Conservation (phyloP, 2,113 vertebrate species). For the Scomber scombrus region DNA sequence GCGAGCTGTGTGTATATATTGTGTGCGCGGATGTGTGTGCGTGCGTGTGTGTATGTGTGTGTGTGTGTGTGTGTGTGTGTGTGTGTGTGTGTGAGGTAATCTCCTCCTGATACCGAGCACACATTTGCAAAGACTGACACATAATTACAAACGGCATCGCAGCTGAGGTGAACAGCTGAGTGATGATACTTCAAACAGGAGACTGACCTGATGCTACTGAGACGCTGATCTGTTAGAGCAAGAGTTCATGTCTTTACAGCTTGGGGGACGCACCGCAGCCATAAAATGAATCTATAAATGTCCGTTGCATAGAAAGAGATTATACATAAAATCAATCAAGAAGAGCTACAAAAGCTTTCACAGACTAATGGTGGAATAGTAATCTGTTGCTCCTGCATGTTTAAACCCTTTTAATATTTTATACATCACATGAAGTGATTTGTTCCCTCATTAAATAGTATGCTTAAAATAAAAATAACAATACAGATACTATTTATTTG, state of each 20-base stretch:
- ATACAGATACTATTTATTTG: too few species aligned
- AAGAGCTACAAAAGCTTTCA: background rate
- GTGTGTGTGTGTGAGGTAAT: slow-evolving; percentile 26
- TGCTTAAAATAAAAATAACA: too few species aligned
- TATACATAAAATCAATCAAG: background rate
- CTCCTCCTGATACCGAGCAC: slow-evolving; percentile 12
- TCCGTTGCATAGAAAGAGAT: slow-evolving; percentile 5
- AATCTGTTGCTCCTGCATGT: background rate
- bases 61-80: slow-evolving; percentile 6
- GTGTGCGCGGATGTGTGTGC: slow-evolving; percentile 4
- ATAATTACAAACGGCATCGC: background rate
- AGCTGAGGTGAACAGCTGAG: slow-evolving; percentile 31
- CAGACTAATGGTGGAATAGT: background rate
- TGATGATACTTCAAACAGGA: slow-evolving; percentile 7
- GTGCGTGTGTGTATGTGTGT: slow-evolving; percentile 8
- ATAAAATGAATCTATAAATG: slow-evolving; percentile 1
- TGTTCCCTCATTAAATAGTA: too few species aligned
- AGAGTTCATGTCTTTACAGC: slow-evolving; percentile 4
- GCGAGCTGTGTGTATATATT: background rate
- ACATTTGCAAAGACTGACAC: slow-evolving; percentile 21
- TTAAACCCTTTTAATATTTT: background rate
- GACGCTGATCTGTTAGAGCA: background rate
- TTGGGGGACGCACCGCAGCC: background rate
- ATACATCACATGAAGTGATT: too few species aligned
- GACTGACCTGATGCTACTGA: background rate